These are phyloP conservation scores for Nasonovia ribisnigri DNA, from an alignment of 2,888 invertebrate genomes.

Conservation along the genomic window DNA sequence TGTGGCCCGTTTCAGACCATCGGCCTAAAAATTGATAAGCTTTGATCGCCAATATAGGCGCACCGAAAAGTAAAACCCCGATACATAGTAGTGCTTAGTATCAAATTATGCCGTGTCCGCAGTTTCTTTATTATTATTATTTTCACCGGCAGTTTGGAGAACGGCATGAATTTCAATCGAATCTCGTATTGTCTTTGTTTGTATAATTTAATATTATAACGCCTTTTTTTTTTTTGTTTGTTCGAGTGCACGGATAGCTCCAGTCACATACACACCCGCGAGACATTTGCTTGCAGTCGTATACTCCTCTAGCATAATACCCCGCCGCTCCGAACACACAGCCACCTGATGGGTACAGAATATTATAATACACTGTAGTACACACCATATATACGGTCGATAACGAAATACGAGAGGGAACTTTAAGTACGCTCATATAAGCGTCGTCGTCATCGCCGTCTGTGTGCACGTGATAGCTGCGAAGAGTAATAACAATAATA, in stretches of 20 bases:
- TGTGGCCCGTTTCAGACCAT: too few species aligned
- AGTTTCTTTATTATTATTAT: background rate
- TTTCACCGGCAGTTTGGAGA: background rate
- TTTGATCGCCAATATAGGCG: too few species aligned
- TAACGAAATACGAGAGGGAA: background rate
- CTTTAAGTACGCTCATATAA: background rate
- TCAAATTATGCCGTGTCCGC: background rate
- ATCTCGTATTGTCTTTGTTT: background rate
- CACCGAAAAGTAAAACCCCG: too few species aligned
- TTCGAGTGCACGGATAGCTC: background rate
- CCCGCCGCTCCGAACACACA: background rate
- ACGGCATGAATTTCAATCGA: background rate
- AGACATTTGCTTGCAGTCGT: background rate
- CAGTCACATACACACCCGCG: background rate
- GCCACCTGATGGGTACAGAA: background rate
- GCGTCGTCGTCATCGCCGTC: background rate
- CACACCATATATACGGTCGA: background rate
- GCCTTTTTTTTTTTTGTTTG: too few species aligned
- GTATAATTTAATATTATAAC: background rate
- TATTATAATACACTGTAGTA: background rate
- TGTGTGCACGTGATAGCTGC: background rate
- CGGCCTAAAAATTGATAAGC: too few species aligned
- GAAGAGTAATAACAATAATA: conserved; percentile 9
- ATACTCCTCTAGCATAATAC: too few species aligned
- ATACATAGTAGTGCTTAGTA: too few species aligned